Evolutionary conservation across 2,888 invertebrate species (phyloP), one percentile per base, ranked within the genome.

Genomic region (Parasteatoda lunata): DNA sequence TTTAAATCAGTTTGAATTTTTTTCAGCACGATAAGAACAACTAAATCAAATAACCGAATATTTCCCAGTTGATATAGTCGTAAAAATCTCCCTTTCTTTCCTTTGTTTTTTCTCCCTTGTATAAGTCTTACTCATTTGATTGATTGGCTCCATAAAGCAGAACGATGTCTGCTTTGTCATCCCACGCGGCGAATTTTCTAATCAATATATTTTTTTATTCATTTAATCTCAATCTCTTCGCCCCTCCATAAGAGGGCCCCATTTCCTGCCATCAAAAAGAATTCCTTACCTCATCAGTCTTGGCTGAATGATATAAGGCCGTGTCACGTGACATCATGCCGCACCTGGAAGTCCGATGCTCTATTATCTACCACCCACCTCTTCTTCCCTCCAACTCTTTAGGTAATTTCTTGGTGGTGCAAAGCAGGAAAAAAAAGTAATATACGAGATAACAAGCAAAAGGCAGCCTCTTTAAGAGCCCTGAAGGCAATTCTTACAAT

Each of bases 121-220:
- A 30, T 30, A 1, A 30, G 8, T 15, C 48, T 49, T 45, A 48
- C 49, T 49, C 49, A 13, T 70, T 70, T 70, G 70, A 70, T 70
- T 48, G 70, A 70, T 70, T 47, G 70, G 9, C 49, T 15, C 13
- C 48, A n/a, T 70, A 70, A 70, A 70, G 48, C 70, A 51, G 49
- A 8, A 70, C 49, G 70, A 70, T 48, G 49, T 70, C 70, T 70
- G 48, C 70, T 70, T 49, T 70, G 47, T 70, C 70, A 51, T 70
- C 70, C 45, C 70, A 49, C 45, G 11, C 49, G 49, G 48, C 6
- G 47, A 49, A 49, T 48, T 48, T 13, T 45, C 70, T 70, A 70
- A 70, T 70, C 70, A 70, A 70, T 70, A 70, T 49, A 13, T 9
- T 68, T 70, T 59, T 70, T 70, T 70, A 70, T 49, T 70, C 70